A percentile compares a stretch with the other conserved stretches of the same genome.
phyloP scores from a whole-genome alignment of 2,888 invertebrate genomes.

The Nomada ruficornis region DNA sequence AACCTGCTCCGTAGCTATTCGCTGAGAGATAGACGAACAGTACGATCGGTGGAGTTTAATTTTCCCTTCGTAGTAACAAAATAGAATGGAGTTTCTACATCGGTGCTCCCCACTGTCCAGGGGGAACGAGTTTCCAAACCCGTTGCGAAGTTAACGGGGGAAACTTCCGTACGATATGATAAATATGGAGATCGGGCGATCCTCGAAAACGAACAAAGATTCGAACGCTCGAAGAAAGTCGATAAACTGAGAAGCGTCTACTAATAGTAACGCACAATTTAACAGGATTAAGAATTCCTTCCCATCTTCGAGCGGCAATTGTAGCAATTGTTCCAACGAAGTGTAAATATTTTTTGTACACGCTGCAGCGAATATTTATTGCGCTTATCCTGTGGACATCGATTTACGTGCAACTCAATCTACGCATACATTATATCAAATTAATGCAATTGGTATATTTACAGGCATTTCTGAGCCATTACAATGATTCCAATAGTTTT shows the following conservation, averaged over 20 bases:
- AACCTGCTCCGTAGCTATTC: neutral
- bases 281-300: neutral
- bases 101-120: constrained; percentile 26
- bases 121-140: constrained; percentile 51
- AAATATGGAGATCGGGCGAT: constrained; percentile 77
- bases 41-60: constrained; percentile 49
- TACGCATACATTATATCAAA: no score
- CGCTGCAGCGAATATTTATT: no score
- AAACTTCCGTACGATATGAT: constrained; percentile 67
- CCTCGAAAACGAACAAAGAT: constrained; percentile 45
- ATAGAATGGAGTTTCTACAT: constrained; percentile 33
- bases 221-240: neutral
- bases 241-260: neutral
- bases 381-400: no score
- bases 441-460: no score
- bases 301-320: neutral
- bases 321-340: no score
- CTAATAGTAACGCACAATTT: constrained; percentile 1
- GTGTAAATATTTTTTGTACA: no score
- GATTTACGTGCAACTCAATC: no score
- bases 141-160: constrained; percentile 49
- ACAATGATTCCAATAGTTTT: no score
- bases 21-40: neutral
- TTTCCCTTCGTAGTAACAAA: constrained; percentile 45
- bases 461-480: no score